phyloP scores from a whole-genome alignment of 2,113 vertebrate genomes.

The Phoxinus phoxinus region DNA sequence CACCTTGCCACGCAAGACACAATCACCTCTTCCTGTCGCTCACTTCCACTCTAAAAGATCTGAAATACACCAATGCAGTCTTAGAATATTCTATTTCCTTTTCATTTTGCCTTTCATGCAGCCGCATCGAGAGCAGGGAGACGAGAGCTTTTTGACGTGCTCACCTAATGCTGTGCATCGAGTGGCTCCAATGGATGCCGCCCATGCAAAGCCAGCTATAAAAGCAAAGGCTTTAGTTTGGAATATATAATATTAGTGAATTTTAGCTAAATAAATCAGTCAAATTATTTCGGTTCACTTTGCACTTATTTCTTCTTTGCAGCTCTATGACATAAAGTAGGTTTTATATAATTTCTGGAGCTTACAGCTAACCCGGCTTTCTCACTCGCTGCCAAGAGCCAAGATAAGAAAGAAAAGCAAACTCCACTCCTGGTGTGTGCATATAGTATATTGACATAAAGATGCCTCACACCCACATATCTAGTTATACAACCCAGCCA shows the following conservation, averaged over 20 bases:
- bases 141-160: conserved; percentile 3
- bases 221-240: background rate
- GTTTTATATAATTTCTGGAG: background rate
- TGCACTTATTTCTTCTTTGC: background rate
- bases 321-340: background rate
- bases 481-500: conserved; percentile 3
- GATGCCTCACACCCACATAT: conserved; percentile 3
- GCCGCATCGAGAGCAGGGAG: background rate
- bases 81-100: conserved; percentile 18
- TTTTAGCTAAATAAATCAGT: background rate
- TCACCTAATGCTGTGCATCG: background rate
- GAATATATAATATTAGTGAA: background rate
- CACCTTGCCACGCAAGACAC: background rate
- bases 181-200: background rate
- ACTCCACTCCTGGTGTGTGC: background rate
- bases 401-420: background rate
- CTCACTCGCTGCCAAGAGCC: background rate
- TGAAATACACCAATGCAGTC: conserved; percentile 19
- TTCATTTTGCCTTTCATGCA: conserved; percentile 8
- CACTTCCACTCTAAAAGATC: background rate
- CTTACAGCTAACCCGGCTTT: background rate
- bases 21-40: background rate
- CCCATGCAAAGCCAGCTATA: background rate
- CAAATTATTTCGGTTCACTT: background rate
- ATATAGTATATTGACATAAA: background rate